Conservation (phyloP, 2,113 vertebrate genomes). For the Aplodontia rufa region DNA sequence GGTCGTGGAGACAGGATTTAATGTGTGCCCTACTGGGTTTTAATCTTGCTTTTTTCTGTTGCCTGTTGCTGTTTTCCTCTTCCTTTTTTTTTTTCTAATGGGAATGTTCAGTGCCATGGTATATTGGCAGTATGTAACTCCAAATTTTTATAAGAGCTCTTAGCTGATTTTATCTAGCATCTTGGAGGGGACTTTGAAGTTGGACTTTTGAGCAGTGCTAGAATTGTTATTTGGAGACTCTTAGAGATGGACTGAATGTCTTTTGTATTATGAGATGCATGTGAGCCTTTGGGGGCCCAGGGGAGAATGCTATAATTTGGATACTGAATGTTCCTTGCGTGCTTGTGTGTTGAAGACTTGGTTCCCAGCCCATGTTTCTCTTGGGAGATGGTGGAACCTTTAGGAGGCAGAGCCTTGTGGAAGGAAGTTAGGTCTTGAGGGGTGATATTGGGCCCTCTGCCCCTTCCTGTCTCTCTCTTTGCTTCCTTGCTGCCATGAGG, state of each 20-base stretch:
- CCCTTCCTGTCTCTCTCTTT: not conserved
- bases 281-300: not conserved
- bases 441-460: not conserved
- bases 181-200: not conserved
- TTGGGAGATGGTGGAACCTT: too few relatives aligned
- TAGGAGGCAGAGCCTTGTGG: too few relatives aligned
- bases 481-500: not conserved
- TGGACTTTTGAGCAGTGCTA: not conserved
- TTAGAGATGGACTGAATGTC: not conserved
- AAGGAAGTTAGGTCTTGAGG: too few relatives aligned
- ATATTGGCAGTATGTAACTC: too few relatives aligned
- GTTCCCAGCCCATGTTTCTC: not conserved
- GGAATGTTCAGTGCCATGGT: not conserved
- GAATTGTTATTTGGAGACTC: not conserved
- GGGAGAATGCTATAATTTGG: not conserved
- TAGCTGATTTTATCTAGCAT: not conserved
- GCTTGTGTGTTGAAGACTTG: not conserved
- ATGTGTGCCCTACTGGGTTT: too few relatives aligned
- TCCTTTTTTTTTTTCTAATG: not conserved
- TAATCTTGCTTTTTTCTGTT: not conserved
- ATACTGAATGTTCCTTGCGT: not conserved
- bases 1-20: too few relatives aligned
- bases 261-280: not conserved
- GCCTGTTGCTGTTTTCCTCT: not conserved
- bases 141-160: too few relatives aligned